A percentile compares a stretch with the other conserved stretches of the same genome.
Evolutionary conservation across 2,797 vertebrate genomes (phyloP).

Genomic region (Onychomys arenicola): DNA sequence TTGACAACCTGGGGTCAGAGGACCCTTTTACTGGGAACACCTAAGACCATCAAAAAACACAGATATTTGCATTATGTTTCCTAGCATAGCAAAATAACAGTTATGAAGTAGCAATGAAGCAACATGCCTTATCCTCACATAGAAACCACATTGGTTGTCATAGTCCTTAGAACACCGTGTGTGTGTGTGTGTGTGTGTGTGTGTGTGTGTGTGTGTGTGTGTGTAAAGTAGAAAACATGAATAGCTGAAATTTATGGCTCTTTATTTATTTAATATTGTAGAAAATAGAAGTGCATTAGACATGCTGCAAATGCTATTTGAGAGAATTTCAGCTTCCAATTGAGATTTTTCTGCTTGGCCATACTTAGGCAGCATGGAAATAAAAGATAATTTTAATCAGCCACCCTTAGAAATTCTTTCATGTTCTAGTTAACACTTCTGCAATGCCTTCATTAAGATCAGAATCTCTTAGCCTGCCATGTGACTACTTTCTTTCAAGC

Average conservation of each 20-base stretch:
- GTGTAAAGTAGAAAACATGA: neutral
- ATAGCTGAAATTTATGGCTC: neutral
- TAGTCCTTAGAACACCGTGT: neutral
- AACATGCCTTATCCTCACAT: neutral
- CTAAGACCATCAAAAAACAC: neutral
- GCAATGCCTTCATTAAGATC: constrained; percentile 32
- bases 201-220: neutral
- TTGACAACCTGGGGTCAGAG: neutral
- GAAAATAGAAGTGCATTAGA: constrained; percentile 8
- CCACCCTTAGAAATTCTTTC: constrained; percentile 30
- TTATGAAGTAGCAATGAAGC: neutral
- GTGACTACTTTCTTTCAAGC: neutral
- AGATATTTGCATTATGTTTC: neutral
- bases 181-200: too few relatives aligned
- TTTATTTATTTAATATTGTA: constrained; percentile 33
- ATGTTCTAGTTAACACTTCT: constrained; percentile 30
- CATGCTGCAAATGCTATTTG: neutral
- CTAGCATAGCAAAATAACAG: neutral
- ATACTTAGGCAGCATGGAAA: constrained; percentile 41
- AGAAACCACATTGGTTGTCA: neutral
- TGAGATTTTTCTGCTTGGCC: constrained; percentile 45
- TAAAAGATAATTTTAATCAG: constrained; percentile 60
- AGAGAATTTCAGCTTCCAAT: constrained; percentile 48
- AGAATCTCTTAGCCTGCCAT: constrained; percentile 48
- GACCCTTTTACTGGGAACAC: neutral